These are phyloP conservation scores for Ammospiza caudacuta DNA, from an alignment of 2,113 vertebrate genomes.

Conservation along the genomic window DNA sequence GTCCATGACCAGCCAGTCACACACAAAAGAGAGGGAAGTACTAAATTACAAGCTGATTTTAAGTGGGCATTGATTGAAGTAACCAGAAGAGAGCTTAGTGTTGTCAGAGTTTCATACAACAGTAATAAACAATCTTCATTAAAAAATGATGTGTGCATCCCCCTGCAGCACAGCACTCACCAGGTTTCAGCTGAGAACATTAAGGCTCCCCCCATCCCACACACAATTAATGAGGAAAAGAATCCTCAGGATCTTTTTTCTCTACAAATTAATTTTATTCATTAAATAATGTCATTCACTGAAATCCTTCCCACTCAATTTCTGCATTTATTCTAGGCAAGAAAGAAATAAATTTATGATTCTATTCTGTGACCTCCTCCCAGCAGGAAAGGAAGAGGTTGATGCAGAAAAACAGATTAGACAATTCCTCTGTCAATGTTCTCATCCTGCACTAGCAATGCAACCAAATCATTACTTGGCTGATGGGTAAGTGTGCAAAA, in stretches of 20 bases:
- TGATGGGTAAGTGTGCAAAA: not conserved
- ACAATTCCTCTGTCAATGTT: not conserved
- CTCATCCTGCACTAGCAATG: not conserved
- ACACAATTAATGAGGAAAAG: not conserved
- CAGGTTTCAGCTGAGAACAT: not conserved
- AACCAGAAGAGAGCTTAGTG: slow-evolving; percentile 31
- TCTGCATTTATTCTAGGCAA: not conserved
- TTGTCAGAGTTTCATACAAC: slow-evolving; percentile 12
- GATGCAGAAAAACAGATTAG: not conserved
- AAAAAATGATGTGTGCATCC: not conserved
- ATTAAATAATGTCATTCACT: not conserved
- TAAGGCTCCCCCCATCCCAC: not conserved
- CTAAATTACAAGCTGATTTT: slow-evolving; percentile 49
- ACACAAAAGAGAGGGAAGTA: slow-evolving; percentile 31
- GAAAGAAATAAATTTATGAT: not conserved
- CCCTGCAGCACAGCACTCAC: not conserved
- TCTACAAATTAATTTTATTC: not conserved
- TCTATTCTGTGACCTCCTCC: not conserved
- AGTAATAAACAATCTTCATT: slow-evolving; percentile 35
- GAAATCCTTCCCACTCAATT: not conserved
- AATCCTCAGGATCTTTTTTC: not conserved
- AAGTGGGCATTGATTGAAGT: slow-evolving; percentile 52
- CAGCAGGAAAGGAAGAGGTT: not conserved
- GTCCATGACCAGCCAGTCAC: not conserved
- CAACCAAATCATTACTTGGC: not conserved